These are phyloP conservation scores for Eudemis profundana DNA, from an alignment of 2,888 invertebrate species.

Conservation along the genomic window DNA sequence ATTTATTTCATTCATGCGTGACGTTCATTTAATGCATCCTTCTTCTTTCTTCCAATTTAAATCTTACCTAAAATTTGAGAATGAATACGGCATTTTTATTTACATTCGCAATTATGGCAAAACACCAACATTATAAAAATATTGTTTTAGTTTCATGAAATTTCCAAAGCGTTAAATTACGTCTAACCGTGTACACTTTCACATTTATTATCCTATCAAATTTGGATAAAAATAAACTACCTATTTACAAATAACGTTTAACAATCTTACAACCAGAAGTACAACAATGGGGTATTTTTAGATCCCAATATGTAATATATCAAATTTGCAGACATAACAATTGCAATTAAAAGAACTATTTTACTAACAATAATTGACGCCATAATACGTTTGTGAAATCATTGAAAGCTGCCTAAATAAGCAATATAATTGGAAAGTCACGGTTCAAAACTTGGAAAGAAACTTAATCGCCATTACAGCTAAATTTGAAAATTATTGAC, in stretches of 20 bases:
- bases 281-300: conserved; percentile 19
- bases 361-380: conserved; percentile 32
- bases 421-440: conserved; percentile 22
- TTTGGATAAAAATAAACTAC: conserved; percentile 31
- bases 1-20: conserved; percentile 38
- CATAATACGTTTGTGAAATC: too few relatives aligned
- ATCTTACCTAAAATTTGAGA: not conserved
- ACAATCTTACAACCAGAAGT: conserved; percentile 37
- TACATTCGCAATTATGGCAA: conserved; percentile 2
- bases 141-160: not conserved
- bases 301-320: conserved; percentile 28
- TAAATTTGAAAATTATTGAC: conserved; percentile 1
- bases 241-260: conserved; percentile 33
- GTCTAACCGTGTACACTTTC: conserved; percentile 7
- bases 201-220: conserved; percentile 9
- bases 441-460: not conserved
- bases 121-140: conserved; percentile 25
- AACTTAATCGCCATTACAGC: not conserved
- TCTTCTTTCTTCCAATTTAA: not conserved
- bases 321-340: conserved; percentile 35
- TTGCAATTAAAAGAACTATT: conserved; percentile 20
- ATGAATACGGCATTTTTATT: conserved; percentile 3
- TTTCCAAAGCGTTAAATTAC: not conserved
- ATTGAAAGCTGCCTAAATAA: too few relatives aligned
- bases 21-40: conserved; percentile 22